These are phyloP conservation scores for silkworm (Bombyx mori) DNA, from an alignment of 1,140 invertebrate genomes.

Conservation along the genomic window ASM3026992v2 NC_085116.1:2681501-2682000, in stretches of 20 bases:
- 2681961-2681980: conserved; percentile 9
- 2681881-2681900: conserved; percentile 72
- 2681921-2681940: conserved; percentile 13
- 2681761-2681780: conserved; percentile 83
- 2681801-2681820: conserved; percentile 81
- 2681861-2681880: conserved; percentile 80
- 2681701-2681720: conserved; percentile 78
- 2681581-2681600: no score
- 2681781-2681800: conserved; percentile 75
- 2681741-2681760: conserved; percentile 91
- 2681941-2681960: conserved; percentile 3
- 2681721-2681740: conserved; percentile 85
- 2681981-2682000: conserved; percentile 33
- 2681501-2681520: no score
- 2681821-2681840: conserved; percentile 77
- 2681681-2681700: conserved; percentile 77
- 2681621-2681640: no score
- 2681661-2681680: conserved; percentile 75
- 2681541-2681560: no score
- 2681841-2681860: conserved; percentile 79
- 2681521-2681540: no score
- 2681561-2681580: no score
- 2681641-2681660: conserved; percentile 12
- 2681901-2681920: conserved; percentile 57
- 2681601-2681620: no score